phyloP scores from a whole-genome alignment of 2,113 vertebrate genomes.

The Nesoenas mayeri region DNA sequence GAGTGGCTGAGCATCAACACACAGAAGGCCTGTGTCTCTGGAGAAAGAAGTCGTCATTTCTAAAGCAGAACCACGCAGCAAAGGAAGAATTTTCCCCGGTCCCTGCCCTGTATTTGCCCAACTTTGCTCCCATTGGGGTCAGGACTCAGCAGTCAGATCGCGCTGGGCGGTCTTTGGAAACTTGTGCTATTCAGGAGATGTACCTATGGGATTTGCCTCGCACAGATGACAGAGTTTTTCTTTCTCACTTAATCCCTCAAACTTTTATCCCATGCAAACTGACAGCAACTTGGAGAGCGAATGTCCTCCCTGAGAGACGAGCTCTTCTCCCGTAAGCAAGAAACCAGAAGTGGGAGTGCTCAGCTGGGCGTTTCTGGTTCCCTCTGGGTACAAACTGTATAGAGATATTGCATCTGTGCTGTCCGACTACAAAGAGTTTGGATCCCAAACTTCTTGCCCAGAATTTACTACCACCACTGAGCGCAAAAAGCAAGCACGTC shows the following conservation, averaged over 20 bases:
- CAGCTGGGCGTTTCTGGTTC: not conserved
- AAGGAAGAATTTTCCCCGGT: not conserved
- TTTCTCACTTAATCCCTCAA: not conserved
- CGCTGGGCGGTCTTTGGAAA: not conserved
- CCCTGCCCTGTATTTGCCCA: not conserved
- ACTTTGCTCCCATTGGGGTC: not conserved
- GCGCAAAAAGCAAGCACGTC: not conserved
- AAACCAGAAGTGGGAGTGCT: not conserved
- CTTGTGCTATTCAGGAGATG: not conserved
- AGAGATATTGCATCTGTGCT: not conserved
- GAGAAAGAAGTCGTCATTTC: not conserved
- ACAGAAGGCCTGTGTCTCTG: not conserved
- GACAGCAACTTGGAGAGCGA: not conserved
- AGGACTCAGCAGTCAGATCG: not conserved
- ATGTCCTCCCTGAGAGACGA: not conserved
- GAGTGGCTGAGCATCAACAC: not conserved
- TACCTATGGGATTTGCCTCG: not conserved
- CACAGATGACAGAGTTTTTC: not conserved
- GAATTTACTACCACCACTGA: not conserved
- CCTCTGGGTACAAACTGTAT: slow-evolving; percentile 15
- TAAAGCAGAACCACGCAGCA: not conserved
- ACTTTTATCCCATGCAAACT: not conserved
- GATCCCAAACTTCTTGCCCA: not conserved
- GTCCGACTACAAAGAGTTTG: not conserved
- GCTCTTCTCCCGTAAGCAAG: not conserved